Evolutionary conservation across 2,113 vertebrate genomes (phyloP), one percentile per base, ranked within the genome.

Genomic region (Lipophrys pholis): DNA sequence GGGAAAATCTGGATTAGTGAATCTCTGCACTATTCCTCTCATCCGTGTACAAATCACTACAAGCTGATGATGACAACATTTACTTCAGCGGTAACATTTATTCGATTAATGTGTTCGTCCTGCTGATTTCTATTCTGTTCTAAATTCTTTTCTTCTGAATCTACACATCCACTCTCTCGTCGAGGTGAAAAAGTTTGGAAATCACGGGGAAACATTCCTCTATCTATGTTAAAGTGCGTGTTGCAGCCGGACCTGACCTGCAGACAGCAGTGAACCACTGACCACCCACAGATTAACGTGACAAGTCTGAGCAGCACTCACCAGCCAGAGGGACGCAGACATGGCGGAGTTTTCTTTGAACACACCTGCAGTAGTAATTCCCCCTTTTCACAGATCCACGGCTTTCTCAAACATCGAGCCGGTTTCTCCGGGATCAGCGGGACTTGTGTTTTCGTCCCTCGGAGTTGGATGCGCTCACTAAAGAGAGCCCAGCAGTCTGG

Each of bases 271-370:
- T 10, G 1, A 63, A 43, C 49, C 75, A 17, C 63, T 73, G 65
- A 84, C 82, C 78, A 80, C 76, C 76, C 78, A 74, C 60, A 35
- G 53, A 17, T 53, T n/a, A 56, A 75, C 51, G 8, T 15, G 67
- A 81, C 79, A 75, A 51, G 82, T 67, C 62, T 50, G 56, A 77
- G 21, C 69, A 85, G 74, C 50, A 90, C 90, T 91, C 78, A 92
- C 90, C 89, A 87, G 61, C 88, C 85, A 90, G 76, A 90, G 81
- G 79, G 90, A 30, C 21, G 21, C 21, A 30, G 21, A 87, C 90
- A 92, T 92, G 11, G 63, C 90, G 40, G 70, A 60, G 51, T 42
- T 65, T 48, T 75, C 76, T 83, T 17, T 82, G 67, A 89, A 88
- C 56, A 82, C 86, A 89, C 81, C 85, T 76, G 80, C 64, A 46